A percentile compares a stretch with the other conserved stretches of the same genome.
Conservation (phyloP, 2,113 vertebrate species). For the Parus major region DNA sequence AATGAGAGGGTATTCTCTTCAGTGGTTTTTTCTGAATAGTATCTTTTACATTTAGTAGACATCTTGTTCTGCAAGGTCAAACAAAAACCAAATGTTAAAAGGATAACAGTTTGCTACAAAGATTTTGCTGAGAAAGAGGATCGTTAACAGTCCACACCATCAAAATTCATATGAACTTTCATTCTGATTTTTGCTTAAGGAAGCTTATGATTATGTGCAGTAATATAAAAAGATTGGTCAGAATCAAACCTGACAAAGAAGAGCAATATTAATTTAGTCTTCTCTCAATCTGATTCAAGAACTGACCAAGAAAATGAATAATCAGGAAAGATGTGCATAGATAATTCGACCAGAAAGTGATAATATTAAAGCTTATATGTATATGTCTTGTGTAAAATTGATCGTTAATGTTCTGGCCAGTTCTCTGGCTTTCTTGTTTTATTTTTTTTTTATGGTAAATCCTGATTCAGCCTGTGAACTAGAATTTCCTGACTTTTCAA, state of each 20-base stretch:
- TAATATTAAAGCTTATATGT: background rate
- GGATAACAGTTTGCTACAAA: background rate
- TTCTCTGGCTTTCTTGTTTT: background rate
- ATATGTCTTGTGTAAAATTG: background rate
- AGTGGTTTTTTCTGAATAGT: background rate
- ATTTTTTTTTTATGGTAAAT: background rate
- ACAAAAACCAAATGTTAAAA: background rate
- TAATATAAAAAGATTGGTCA: background rate
- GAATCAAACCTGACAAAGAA: background rate
- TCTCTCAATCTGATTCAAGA: background rate
- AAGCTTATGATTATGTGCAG: background rate
- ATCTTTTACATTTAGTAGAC: background rate
- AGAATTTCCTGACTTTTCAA: background rate
- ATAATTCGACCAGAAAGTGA: background rate
- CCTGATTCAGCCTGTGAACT: background rate
- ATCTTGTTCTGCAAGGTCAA: constrained; percentile 3
- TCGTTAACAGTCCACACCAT: background rate
- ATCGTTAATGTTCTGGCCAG: background rate
- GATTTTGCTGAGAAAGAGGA: background rate
- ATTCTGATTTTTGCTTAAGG: background rate
- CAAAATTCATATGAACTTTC: background rate
- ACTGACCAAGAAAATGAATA: background rate
- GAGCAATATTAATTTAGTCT: background rate
- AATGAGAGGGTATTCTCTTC: background rate
- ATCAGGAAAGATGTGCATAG: background rate